Evolutionary conservation across 1,140 invertebrate species (phyloP), one percentile per base, ranked within the genome.

Genomic region (Oncopodura yosiiana): DNA sequence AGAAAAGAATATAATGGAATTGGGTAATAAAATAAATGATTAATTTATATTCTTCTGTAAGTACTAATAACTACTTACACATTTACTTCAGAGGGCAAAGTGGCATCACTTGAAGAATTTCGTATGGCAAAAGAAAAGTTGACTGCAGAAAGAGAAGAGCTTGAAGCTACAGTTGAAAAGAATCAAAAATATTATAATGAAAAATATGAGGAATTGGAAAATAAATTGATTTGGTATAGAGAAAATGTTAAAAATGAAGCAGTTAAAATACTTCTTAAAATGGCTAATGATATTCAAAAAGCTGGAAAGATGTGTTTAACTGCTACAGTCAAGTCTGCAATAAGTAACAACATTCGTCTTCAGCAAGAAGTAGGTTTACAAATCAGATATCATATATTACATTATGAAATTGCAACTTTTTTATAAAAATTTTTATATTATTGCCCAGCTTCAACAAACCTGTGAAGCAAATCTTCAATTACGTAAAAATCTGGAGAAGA

Each of bases 161-260:
- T 64, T 27, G 30, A 52, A 37, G 26, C 23, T 19, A 56, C 49
- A 1, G 24, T 64, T 9, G 16, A 52, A 21, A 24, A 49, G 3
- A 59, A 64, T 41, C 18, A 49, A 30, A 39, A 30, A 21, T 2
- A 24, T 12, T 56, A 53, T 48, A 21, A 49, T 9, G 29, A 50
- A n/a, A 52, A 58, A 38, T 64, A 39, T 52, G 62, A 64, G n/a
- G 49, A 56, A 19, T 24, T 64, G 8, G 62, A 64, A 41, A 58
- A 53, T n/a, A 60, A 55, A 12, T 39, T 52, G 32, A 64, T 64
- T 36, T 14, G 41, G 14, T 64, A 52, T 24, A 49, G 56, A 24
- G 62, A 61, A 11, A 53, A 37, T 45, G 24, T 64, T 24, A 61
- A 58, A 42, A 46, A 44, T 12, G 62, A 64, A 14, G 32, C 58